phyloP scores from a whole-genome alignment of 1,140 invertebrate species.

The Halictus rubicundus region DNA sequence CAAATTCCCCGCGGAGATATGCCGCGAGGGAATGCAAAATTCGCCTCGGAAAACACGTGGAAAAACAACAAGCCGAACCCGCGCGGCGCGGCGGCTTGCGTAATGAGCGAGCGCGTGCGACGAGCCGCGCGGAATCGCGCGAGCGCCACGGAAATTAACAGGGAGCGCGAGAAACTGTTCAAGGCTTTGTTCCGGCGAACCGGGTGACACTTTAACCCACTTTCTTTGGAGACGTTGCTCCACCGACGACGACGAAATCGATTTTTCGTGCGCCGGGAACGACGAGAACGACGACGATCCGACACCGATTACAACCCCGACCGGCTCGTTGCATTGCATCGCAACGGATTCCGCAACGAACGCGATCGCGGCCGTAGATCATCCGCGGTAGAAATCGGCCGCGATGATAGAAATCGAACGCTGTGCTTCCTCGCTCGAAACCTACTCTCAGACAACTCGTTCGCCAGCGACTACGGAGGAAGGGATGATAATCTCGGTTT shows the following conservation, averaged over 20 bases:
- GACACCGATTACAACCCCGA: not conserved
- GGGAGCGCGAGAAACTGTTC: constrained; percentile 20
- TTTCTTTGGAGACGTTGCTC: constrained; percentile 3
- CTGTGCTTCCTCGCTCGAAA: too few relatives aligned
- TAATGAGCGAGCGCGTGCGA: not conserved
- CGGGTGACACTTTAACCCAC: constrained; percentile 7
- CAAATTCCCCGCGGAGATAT: not conserved
- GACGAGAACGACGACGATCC: not conserved
- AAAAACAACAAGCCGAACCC: not conserved
- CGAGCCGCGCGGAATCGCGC: too few relatives aligned
- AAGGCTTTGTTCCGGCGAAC: constrained; percentile 14
- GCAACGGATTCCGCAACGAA: not conserved
- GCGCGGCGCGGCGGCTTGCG: not conserved
- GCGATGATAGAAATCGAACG: not conserved
- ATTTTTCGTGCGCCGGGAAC: not conserved
- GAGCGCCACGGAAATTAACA: constrained; percentile 1
- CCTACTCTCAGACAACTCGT: too few relatives aligned
- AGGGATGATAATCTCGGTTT: too few relatives aligned
- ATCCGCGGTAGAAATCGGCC: not conserved
- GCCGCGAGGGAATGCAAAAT: not conserved
- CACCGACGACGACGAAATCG: not conserved
- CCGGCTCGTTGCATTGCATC: not conserved
- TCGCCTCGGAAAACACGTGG: not conserved
- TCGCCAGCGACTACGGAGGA: too few relatives aligned
- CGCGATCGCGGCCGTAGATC: not conserved